These are phyloP conservation scores for Trinectes maculatus DNA, from an alignment of 2,113 vertebrate species.

Conservation along the genomic window DNA sequence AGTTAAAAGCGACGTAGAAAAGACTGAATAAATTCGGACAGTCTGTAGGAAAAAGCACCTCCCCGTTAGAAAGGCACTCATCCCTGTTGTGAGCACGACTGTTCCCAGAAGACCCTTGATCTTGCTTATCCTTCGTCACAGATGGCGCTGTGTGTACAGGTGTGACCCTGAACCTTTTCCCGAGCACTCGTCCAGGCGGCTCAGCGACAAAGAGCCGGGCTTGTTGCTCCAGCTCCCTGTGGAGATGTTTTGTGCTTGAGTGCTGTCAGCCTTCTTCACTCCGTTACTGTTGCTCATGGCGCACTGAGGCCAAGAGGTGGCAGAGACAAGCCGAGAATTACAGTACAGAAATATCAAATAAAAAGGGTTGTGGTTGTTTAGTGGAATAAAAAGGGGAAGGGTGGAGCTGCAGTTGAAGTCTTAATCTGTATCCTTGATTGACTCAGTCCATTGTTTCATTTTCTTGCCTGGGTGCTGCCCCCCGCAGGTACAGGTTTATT, in stretches of 20 bases:
- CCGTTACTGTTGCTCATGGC: conserved; percentile 49
- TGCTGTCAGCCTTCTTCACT: conserved; percentile 52
- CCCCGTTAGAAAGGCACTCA: conserved; percentile 64
- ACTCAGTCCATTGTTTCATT: conserved; percentile 58
- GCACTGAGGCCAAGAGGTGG: conserved; percentile 57
- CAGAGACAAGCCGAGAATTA: conserved; percentile 46
- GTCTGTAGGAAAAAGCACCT: conserved; percentile 79
- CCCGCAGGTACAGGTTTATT: conserved; percentile 82
- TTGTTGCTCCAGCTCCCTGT: conserved; percentile 48
- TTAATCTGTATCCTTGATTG: conserved; percentile 22
- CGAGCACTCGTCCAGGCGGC: conserved; percentile 64
- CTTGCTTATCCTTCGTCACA: conserved; percentile 42
- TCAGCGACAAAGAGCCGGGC: conserved; percentile 47
- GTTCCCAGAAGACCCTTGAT: conserved; percentile 42
- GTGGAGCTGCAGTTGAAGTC: conserved; percentile 31
- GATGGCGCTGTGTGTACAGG: conserved; percentile 54
- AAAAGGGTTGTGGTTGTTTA: conserved; percentile 24
- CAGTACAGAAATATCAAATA: conserved; percentile 37
- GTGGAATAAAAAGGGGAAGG: background rate
- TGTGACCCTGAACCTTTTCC: conserved; percentile 63
- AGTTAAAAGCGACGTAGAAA: conserved; percentile 79
- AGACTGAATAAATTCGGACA: conserved; percentile 53
- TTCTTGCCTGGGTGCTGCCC: conserved; percentile 64
- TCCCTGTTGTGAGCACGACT: conserved; percentile 39
- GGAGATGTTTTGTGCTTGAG: conserved; percentile 78